A percentile compares a stretch with the other conserved stretches of the same genome.
Evolutionary conservation across 1,140 invertebrate species (phyloP).

Genomic region (Pogonomyrmex barbatus): DNA sequence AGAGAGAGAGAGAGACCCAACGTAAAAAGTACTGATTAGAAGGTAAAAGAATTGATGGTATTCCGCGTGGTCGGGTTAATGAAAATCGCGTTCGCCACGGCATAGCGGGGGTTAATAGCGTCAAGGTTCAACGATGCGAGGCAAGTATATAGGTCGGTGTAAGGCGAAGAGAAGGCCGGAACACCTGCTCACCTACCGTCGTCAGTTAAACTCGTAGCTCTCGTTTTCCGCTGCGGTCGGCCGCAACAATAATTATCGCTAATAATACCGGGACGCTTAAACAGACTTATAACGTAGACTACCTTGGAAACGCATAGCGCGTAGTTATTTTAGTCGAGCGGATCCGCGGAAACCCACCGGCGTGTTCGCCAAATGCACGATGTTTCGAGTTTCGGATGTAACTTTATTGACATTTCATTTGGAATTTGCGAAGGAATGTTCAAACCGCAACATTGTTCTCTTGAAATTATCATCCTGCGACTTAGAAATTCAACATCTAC

Average conservation of each 20-base stretch:
- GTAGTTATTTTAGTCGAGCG: conserved; percentile 9
- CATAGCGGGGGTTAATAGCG: conserved; percentile 42
- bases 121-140: conserved; percentile 61
- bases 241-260: conserved; percentile 66
- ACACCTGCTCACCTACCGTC: conserved; percentile 49
- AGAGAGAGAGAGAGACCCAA: too few relatives aligned
- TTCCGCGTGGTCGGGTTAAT: conserved; percentile 40
- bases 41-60: conserved; percentile 32
- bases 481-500: conserved; percentile 6
- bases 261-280: conserved; percentile 61
- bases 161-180: conserved; percentile 40
- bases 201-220: conserved; percentile 53
- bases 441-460: neutral
- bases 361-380: neutral
- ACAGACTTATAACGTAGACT: conserved; percentile 61
- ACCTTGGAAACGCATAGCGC: conserved; percentile 1
- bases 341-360: conserved; percentile 9
- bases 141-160: conserved; percentile 51
- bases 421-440: neutral
- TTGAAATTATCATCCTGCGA: neutral
- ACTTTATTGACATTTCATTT: conserved; percentile 2
- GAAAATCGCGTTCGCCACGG: conserved; percentile 48
- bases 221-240: conserved; percentile 59
- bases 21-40: conserved; percentile 40
- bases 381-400: neutral